Base-by-base conservation (phyloP, 2,113 vertebrate species). In the Theristicus caerulescens region DNA sequence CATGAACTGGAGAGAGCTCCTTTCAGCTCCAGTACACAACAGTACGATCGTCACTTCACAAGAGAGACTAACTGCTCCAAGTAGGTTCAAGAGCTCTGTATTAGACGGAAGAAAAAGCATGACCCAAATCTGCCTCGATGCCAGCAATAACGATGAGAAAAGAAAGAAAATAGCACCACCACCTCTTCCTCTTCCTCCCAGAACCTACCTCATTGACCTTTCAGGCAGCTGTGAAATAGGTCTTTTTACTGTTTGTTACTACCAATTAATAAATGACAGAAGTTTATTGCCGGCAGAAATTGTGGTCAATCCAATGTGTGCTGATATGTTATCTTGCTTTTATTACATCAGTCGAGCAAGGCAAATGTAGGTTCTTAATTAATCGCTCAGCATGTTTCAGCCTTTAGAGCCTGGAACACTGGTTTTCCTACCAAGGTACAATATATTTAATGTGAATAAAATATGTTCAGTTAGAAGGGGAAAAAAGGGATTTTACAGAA, bases 341-440 rank as follows among this genome's bases (percentile, higher is more conserved):
- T 87, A 89, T 70, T 94, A 59, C n/a, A 90, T 69, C 82, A 82
- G 64, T 67, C 69, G 69, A 78, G 61, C 66, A 87, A 92, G 51
- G 59, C 47, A 95, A 94, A 90, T 24, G 20, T 10, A 66, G 51
- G 13, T 18, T 86, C 90, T 95, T 83, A 92, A 94, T 95, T 94
- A 90, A 89, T 74, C 86, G 78, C 52, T 85, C 62, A 82, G 52
- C 9, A 3, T 19, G 22, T 79, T 93, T 88, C 49, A 64, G 73
- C 46, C 34, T 93, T 95, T 67, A 71, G 14, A 86, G 32, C n/a
- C n/a, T 70, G 49, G 55, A 93, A 89, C 69, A 42, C 34, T 38
- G 7, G 11, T 47, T 93, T 93, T 32, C 65, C 71, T 91, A 76
- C 11, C 57, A 54, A 83, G 40, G 11, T 44, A 46, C 11, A n/a